Evolutionary conservation across 2,113 vertebrate species (phyloP).

Genomic region (Pteruthius melanotis): DNA sequence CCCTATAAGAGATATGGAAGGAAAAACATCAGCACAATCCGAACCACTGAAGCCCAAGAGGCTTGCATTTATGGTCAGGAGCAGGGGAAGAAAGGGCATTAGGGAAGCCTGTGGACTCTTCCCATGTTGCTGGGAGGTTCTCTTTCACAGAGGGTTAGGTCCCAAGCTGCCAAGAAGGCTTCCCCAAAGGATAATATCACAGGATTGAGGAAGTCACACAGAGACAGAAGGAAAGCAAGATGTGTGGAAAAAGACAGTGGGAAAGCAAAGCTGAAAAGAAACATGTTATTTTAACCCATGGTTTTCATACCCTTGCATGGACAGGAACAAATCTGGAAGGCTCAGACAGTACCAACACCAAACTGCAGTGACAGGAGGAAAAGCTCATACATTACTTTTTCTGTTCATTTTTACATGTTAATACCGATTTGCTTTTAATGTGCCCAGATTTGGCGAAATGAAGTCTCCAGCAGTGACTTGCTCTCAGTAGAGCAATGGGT

Average conservation of each 20-base stretch:
- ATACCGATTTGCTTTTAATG: neutral
- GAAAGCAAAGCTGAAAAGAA: neutral
- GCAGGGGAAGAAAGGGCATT: neutral
- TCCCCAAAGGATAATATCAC: neutral
- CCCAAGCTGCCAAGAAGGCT: neutral
- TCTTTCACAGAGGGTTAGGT: neutral
- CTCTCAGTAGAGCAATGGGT: neutral
- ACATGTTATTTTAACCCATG: neutral
- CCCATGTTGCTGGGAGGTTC: neutral
- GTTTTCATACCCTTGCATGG: neutral
- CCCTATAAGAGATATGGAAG: constrained; percentile 36
- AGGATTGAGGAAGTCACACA: neutral
- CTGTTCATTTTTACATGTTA: neutral
- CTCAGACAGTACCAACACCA: neutral
- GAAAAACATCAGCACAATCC: neutral
- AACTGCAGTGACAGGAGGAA: neutral
- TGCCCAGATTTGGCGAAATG: neutral
- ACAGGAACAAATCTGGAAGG: neutral
- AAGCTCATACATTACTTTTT: neutral
- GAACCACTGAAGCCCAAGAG: neutral
- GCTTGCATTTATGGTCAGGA: neutral
- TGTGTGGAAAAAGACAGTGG: neutral
- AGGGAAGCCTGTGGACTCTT: neutral
- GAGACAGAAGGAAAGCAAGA: neutral
- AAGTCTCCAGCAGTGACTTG: neutral